These are phyloP conservation scores for Ophthalmolycus amberensis DNA, from an alignment of 2,113 vertebrate species.

Conservation along the genomic window DNA sequence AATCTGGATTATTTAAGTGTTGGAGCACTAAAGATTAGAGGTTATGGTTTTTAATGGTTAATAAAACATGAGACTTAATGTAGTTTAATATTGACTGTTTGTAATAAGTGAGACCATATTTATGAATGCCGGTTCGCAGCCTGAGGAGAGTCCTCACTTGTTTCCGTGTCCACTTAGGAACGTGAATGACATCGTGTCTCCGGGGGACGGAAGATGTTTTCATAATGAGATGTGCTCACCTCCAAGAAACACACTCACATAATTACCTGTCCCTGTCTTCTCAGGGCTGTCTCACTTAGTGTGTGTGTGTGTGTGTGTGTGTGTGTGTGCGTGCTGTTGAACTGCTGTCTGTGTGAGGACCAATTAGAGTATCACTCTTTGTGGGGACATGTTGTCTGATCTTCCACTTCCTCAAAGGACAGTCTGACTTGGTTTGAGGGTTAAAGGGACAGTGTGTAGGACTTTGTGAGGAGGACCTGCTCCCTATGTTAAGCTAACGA, in stretches of 20 bases:
- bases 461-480: no score
- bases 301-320: slow-evolving; percentile 11
- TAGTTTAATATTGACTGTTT: no score
- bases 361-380: neutral
- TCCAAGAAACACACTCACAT: slow-evolving; percentile 33
- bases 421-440: no score
- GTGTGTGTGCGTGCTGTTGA: neutral
- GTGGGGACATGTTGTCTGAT: neutral
- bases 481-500: no score
- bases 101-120: no score
- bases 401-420: neutral
- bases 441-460: no score
- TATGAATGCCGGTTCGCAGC: neutral
- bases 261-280: slow-evolving; percentile 25
- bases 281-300: neutral
- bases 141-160: slow-evolving; percentile 1
- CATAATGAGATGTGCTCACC: slow-evolving; percentile 20
- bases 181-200: neutral
- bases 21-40: no score
- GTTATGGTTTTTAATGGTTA: no score
- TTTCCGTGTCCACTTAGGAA: slow-evolving; percentile 6
- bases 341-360: neutral
- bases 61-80: no score
- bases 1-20: no score
- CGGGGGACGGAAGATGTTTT: slow-evolving; percentile 21